Evolutionary conservation across 2,888 invertebrate genomes (phyloP).

Genomic region (Noctua fimbriata): DNA sequence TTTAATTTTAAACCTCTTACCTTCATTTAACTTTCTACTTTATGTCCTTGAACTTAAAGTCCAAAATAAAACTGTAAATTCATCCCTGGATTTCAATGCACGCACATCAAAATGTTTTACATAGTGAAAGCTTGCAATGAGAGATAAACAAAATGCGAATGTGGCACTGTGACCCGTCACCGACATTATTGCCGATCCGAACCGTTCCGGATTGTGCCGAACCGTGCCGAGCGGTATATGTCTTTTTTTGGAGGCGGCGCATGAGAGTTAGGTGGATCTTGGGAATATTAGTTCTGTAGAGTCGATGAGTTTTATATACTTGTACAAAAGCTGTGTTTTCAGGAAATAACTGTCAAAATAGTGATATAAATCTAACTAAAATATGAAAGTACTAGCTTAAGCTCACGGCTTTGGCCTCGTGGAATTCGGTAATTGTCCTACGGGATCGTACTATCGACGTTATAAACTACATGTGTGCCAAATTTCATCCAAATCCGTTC

Average conservation of each 20-base stretch:
- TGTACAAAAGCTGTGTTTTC: background rate
- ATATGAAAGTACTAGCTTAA: background rate
- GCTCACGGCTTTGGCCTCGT: background rate
- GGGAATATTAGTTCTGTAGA: conserved; percentile 1
- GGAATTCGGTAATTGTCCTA: background rate
- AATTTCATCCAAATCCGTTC: background rate
- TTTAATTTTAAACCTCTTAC: conserved; percentile 78
- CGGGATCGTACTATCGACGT: background rate
- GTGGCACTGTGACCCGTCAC: conserved; percentile 72
- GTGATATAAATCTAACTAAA: background rate
- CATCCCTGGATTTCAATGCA: conserved; percentile 58
- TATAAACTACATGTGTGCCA: background rate
- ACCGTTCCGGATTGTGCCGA: conserved; percentile 57
- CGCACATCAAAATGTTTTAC: conserved; percentile 73
- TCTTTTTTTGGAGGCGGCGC: conserved; percentile 59
- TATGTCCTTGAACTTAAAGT: conserved; percentile 43
- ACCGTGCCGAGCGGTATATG: conserved; percentile 37
- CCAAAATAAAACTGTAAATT: conserved; percentile 37
- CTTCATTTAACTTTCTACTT: conserved; percentile 58
- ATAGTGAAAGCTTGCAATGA: conserved; percentile 78
- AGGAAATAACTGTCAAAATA: background rate
- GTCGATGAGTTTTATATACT: background rate
- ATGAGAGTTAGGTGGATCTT: conserved; percentile 19
- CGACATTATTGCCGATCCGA: conserved; percentile 59
- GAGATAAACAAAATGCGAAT: conserved; percentile 72